phyloP scores from a whole-genome alignment of 1,140 invertebrate genomes.

The Dendrolimus punctatus region DNA sequence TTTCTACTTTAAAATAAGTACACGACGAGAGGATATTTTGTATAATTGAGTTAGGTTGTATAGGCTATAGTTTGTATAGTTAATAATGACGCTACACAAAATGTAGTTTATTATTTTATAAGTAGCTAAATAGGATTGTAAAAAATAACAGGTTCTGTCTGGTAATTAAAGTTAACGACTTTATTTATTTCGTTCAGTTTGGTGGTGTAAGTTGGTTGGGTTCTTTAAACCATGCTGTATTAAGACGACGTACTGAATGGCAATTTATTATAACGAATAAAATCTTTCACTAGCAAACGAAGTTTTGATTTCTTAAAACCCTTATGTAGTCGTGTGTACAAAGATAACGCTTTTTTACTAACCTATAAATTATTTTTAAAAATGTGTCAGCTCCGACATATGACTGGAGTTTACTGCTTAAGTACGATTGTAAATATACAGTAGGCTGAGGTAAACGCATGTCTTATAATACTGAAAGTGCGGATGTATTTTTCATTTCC shows the following conservation, averaged over 20 bases:
- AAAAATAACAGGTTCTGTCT: conserved; percentile 48
- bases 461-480: too few relatives aligned
- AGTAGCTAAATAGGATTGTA: conserved; percentile 47
- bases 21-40: conserved; percentile 60
- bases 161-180: conserved; percentile 41
- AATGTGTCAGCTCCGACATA: too few relatives aligned
- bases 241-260: conserved; percentile 48
- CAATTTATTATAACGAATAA: conserved; percentile 39
- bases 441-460: too few relatives aligned
- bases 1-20: conserved; percentile 56
- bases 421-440: too few relatives aligned
- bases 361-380: too few relatives aligned
- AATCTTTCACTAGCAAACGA: conserved; percentile 18
- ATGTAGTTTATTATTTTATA: conserved; percentile 34
- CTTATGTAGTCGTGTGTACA: neutral
- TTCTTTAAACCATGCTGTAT: conserved; percentile 42
- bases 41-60: conserved; percentile 69
- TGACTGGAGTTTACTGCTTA: too few relatives aligned
- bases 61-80: conserved; percentile 28
- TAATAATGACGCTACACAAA: conserved; percentile 31
- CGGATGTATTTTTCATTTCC: too few relatives aligned
- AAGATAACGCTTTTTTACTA: neutral
- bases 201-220: conserved; percentile 30
- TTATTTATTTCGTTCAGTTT: conserved; percentile 57
- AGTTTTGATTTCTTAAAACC: conserved; percentile 6